Evolutionary conservation across 1,140 invertebrate species (phyloP), one percentile per base, ranked within the genome.

Genomic region (Mylabris phalerata): DNA sequence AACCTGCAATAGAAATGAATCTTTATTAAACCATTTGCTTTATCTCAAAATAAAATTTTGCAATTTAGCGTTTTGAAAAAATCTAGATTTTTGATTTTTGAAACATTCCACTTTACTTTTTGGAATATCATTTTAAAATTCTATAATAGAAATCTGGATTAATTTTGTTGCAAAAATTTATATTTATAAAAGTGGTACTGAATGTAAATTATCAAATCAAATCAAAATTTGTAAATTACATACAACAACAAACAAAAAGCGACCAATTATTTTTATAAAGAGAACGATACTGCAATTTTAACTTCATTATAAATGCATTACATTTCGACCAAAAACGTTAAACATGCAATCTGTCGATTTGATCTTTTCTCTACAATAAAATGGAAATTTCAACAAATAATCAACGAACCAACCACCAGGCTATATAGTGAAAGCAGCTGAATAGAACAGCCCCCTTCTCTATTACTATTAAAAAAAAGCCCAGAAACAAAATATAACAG

Each of bases 1-100:
- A 92, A 82, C 82, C 88, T 90, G 82, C 42, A 84, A 85, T 74
- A 78, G 78, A 66, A 65, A 62, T 9, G 41, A 59, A 52, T 19
- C 19, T 19, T 19, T 19, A 19, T 19, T 19, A 2, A 19, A 19
- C 19, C 19, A 19, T 19, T 19, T 19, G 19, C 19, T 19, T 19
- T 2, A 19, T 2, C 19, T 19, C 19, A 2, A 19, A 19, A 19
- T 19, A 19, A 19, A 19, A 19, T 19, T 13, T 13, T 13, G 13
- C 13, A 13, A 13, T 13, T 13, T 13, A 13, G 13, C 13, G 13
- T 13, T 13, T 13, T 13, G 13, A 13, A 13, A 13, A 13, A 13
- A 13, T 13, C 13, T 13, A 13, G 13, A 13, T 19, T 19, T 19
- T 19, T 19, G 19, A 19, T 19, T 19, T 19, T 19, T 19, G 19